phyloP scores from a whole-genome alignment of 2,888 invertebrate genomes.

The Autographa pulchrina region DNA sequence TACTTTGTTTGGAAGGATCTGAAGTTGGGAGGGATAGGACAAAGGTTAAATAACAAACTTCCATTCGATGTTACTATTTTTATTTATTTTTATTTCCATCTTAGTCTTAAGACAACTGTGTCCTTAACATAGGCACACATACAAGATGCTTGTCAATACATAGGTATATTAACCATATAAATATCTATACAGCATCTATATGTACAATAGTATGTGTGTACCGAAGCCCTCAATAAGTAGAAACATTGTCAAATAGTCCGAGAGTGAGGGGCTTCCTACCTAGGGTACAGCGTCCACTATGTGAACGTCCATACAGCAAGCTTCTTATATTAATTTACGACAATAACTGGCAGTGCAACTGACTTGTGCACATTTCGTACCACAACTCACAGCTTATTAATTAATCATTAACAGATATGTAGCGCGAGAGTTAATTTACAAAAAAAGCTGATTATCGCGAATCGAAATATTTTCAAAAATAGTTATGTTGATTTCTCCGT shows the following conservation, averaged over 20 bases:
- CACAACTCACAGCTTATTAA: slow-evolving; percentile 53
- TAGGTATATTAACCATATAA: slow-evolving; percentile 81
- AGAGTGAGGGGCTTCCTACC: slow-evolving; percentile 63
- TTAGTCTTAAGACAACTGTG: slow-evolving; percentile 83
- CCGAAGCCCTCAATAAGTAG: slow-evolving; percentile 63
- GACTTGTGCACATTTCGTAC: slow-evolving; percentile 77
- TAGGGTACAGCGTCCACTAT: slow-evolving; percentile 76
- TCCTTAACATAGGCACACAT: slow-evolving; percentile 83
- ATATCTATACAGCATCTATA: slow-evolving; percentile 88
- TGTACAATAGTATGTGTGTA: slow-evolving; percentile 84
- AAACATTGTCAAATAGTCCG: slow-evolving; percentile 37
- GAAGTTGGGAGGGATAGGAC: slow-evolving; percentile 23
- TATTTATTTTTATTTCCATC: slow-evolving; percentile 88
- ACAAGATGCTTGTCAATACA: slow-evolving; percentile 83
- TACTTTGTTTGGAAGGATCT: background rate
- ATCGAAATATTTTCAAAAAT: slow-evolving; percentile 64
- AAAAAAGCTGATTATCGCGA: slow-evolving; percentile 68
- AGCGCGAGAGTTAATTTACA: slow-evolving; percentile 77
- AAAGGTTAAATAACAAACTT: slow-evolving; percentile 73
- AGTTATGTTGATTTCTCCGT: slow-evolving; percentile 36
- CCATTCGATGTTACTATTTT: slow-evolving; percentile 85
- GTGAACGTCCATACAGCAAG: slow-evolving; percentile 77
- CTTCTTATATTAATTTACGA: slow-evolving; percentile 70
- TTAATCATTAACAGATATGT: slow-evolving; percentile 77
- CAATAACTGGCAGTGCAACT: slow-evolving; percentile 84